These are phyloP conservation scores for Aurelia sp. DNA, from an alignment of 30 jellyfish, hydroid and myxozoan species.

Conservation along the genomic window DNA sequence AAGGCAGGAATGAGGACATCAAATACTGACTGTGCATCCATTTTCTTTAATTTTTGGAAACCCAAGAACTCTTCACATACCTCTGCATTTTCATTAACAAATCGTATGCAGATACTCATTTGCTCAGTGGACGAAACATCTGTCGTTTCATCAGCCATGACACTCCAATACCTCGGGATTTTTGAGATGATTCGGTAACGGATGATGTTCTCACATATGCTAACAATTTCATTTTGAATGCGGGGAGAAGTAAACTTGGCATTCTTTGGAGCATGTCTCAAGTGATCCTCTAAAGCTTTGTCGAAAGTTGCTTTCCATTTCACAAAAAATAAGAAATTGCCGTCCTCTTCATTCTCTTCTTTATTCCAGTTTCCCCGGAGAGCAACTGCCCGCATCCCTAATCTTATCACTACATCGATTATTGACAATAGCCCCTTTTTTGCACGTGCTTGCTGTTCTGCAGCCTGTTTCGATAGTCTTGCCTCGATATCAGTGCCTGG, in stretches of 20 bases:
- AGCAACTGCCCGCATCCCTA: slow-evolving; percentile 47
- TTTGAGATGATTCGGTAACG: slow-evolving; percentile 56
- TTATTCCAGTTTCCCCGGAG: slow-evolving; percentile 47
- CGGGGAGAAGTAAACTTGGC: too few relatives aligned
- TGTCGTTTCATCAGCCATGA: slow-evolving; percentile 10
- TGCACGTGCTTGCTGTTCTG: slow-evolving; percentile 56
- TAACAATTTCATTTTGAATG: too few relatives aligned
- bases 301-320: too few relatives aligned
- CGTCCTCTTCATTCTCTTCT: slow-evolving; percentile 26
- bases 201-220: too few relatives aligned
- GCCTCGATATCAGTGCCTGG: slow-evolving; percentile 36
- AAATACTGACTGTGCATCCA: slow-evolving; percentile 46
- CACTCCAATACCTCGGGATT: slow-evolving; percentile 61
- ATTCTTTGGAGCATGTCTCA: too few relatives aligned
- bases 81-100: slow-evolving; percentile 21
- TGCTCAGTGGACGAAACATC: neutral
- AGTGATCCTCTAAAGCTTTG: too few relatives aligned
- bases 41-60: slow-evolving; percentile 42
- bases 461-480: slow-evolving; percentile 28
- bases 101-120: slow-evolving; percentile 63
- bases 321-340: too few relatives aligned
- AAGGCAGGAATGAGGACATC: slow-evolving; percentile 62
- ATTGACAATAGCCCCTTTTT: slow-evolving; percentile 39
- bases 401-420: slow-evolving; percentile 32
- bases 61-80: slow-evolving; percentile 53